Percentiles rank a stretch among this genome's conserved stretches.
Conservation (phyloP, 2,797 vertebrate species). For the Lemur catta region DNA sequence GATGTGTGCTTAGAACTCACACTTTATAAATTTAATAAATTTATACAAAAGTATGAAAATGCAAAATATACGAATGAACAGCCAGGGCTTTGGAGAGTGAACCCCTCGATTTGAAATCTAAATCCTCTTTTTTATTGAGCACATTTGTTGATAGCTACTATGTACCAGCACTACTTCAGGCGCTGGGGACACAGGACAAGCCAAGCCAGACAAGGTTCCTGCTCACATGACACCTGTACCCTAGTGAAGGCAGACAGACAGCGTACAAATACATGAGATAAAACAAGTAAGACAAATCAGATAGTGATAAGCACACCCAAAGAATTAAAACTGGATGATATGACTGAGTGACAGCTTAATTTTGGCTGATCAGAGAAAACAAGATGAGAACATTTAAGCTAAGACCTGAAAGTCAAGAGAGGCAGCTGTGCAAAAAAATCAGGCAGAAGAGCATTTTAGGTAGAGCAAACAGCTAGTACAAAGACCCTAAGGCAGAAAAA, state of each 20-base stretch:
- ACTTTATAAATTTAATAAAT: neutral
- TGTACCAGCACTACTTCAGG: neutral
- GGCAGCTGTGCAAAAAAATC: neutral
- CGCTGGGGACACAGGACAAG: neutral
- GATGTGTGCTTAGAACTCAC: neutral
- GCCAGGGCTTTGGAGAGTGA: neutral
- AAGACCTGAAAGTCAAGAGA: conserved; percentile 32
- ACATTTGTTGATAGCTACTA: neutral
- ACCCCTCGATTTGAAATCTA: neutral
- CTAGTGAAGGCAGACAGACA: neutral
- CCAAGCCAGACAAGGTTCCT: neutral
- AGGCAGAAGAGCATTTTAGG: neutral
- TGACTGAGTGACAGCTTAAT: neutral
- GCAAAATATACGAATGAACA: neutral
- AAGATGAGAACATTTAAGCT: neutral
- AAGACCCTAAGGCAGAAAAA: neutral
- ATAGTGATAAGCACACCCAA: rapidly evolving
- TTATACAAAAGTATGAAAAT: neutral
- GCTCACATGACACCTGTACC: neutral
- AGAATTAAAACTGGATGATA: neutral
- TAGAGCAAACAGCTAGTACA: neutral
- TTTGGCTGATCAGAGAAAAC: neutral
- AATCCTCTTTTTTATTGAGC: neutral
- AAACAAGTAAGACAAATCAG: neutral
- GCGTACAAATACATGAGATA: neutral